These are phyloP conservation scores for Ophraella communa DNA, from an alignment of 2,888 invertebrate genomes.

Conservation along the genomic window DNA sequence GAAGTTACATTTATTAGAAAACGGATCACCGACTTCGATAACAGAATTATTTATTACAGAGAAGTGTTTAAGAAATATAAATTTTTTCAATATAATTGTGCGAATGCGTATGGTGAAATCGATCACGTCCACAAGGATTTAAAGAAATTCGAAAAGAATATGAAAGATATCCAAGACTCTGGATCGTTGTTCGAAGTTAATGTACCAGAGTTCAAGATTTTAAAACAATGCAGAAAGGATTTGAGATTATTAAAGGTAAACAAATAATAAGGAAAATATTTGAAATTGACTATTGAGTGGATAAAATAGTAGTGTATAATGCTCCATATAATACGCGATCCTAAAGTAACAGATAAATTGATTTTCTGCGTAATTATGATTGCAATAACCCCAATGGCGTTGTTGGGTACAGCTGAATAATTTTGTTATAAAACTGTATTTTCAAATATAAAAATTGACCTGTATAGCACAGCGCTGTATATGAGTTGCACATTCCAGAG, in stretches of 20 bases:
- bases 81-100: constrained; percentile 78
- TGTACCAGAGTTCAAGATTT: constrained; percentile 91
- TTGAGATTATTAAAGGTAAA: constrained; percentile 82
- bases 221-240: constrained; percentile 92
- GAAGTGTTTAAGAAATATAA: constrained; percentile 85
- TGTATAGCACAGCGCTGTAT: too few species aligned
- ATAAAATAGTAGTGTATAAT: too few species aligned
- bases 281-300: too few species aligned
- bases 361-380: too few species aligned
- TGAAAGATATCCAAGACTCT: constrained; percentile 85
- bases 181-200: constrained; percentile 94
- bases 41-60: constrained; percentile 81
- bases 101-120: constrained; percentile 75
- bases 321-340: too few species aligned
- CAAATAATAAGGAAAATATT: constrained; percentile 21
- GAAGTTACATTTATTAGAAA: constrained; percentile 92
- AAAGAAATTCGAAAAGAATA: constrained; percentile 80
- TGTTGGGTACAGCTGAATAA: too few species aligned
- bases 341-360: too few species aligned
- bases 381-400: too few species aligned
- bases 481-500: too few species aligned
- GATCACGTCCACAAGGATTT: constrained; percentile 83
- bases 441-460: too few species aligned
- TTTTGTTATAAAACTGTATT: too few species aligned
- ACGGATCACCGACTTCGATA: constrained; percentile 85